Percentiles rank a stretch among this genome's conserved stretches.
phyloP scores from a whole-genome alignment of 2,113 vertebrate species.

The Platichthys flesus region DNA sequence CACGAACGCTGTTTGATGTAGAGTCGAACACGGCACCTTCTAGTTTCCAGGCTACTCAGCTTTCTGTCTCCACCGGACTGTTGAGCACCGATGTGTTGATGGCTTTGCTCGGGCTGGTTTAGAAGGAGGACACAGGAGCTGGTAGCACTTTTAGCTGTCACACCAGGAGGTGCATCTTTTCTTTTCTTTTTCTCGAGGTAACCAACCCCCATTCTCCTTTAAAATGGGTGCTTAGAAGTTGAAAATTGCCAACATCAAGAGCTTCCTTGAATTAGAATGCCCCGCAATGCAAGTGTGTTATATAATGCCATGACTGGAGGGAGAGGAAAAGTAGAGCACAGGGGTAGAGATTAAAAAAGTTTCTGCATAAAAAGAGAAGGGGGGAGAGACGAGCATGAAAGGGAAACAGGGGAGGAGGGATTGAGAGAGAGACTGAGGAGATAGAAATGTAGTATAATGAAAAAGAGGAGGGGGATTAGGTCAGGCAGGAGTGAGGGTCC shows the following conservation, averaged over 20 bases:
- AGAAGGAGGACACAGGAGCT: slow-evolving; percentile 44
- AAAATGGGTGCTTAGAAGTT: slow-evolving; percentile 67
- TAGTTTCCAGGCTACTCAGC: slow-evolving; percentile 44
- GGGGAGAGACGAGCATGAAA: slow-evolving; percentile 56
- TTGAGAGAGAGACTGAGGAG: slow-evolving; percentile 62
- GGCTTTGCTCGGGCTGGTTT: slow-evolving; percentile 6
- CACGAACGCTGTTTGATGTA: slow-evolving; percentile 46
- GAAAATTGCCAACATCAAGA: slow-evolving; percentile 77
- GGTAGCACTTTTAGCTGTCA: slow-evolving; percentile 41
- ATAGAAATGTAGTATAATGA: slow-evolving; percentile 53
- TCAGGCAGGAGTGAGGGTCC: slow-evolving; percentile 51
- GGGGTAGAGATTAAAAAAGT: slow-evolving; percentile 76
- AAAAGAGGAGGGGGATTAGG: slow-evolving; percentile 57
- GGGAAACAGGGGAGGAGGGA: slow-evolving; percentile 38
- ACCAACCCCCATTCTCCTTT: slow-evolving; percentile 57
- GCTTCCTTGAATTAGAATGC: slow-evolving; percentile 74
- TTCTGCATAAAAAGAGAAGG: slow-evolving; percentile 67
- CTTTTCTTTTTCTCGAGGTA: slow-evolving; percentile 42
- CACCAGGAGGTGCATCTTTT: slow-evolving; percentile 49
- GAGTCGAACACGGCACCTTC: slow-evolving; percentile 26
- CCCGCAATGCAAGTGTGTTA: slow-evolving; percentile 70
- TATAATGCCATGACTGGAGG: slow-evolving; percentile 77
- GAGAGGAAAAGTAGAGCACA: slow-evolving; percentile 75
- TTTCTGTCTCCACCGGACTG: slow-evolving; percentile 39
- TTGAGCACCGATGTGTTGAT: slow-evolving; percentile 11